Base-by-base conservation (phyloP, 37 sponge, comb jelly and placozoan species). In the Dysidea cf. avara region DNA sequence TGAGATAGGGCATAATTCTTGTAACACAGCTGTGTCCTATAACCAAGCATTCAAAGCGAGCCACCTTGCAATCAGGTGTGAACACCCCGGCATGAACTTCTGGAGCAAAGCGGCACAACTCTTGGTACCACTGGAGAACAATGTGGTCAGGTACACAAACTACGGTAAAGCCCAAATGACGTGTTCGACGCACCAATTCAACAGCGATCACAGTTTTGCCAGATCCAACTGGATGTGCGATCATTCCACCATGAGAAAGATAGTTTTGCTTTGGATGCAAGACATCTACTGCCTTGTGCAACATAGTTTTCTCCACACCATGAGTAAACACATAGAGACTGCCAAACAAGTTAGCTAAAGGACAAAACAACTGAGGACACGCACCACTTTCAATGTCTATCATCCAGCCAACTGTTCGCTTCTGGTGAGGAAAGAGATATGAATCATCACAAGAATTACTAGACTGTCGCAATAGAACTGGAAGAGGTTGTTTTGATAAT, bases 191-290 rank as follows among this genome's bases (percentile, higher is more conserved):
- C 25, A 65, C 34, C 14, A 65, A 26, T 65, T 65, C 66, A 11
- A 30, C 40, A 1, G 66, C 66, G 3, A 65, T 65, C 22, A 65
- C 66, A 25, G 66, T 65, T 37, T 65, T 65, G 0, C 66, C 66
- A 11, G 66, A 65, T 1, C 73, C 73, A 7, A 72, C 73, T 6
- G 73, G 73, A 26, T 72, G 73, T 32, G 73, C 73, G 21, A 72
- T 59, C 35, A 72, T 18, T 7, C 73, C 73, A 3, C 73, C 73
- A 1, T 0, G 38, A 5, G 73, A 12, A 0, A 72, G 73, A 13
- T 0, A 11, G 0, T 14, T 12, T 12, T 21, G 21, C 4, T 2
- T 33, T 4, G 40, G 32, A 18, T 30, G 31, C 25, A 57, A 30
- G 40, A 11, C 25, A 9, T 65, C 66, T 12, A 65, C 40, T 1